phyloP scores from a whole-genome alignment of 2,113 vertebrate genomes.

The Kryptolebias marmoratus region DNA sequence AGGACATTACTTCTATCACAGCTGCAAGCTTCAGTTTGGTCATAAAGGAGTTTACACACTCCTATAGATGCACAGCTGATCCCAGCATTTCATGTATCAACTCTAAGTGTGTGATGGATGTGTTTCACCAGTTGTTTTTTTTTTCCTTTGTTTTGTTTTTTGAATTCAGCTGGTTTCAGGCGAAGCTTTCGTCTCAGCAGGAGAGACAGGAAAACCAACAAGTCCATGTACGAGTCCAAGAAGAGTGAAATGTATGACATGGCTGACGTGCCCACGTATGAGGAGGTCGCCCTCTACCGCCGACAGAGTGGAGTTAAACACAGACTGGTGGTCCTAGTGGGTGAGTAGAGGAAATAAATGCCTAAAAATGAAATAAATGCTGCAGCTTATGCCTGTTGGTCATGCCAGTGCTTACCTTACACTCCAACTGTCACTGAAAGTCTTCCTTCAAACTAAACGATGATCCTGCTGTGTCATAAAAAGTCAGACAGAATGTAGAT shows the following conservation, averaged over 20 bases:
- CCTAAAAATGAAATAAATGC: too few relatives aligned
- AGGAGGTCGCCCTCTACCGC: constrained; percentile 89
- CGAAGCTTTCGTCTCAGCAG: constrained; percentile 97
- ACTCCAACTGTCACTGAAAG: too few relatives aligned
- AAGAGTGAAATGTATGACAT: constrained; percentile 95
- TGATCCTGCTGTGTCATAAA: too few relatives aligned
- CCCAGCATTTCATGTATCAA: not conserved
- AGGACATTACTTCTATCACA: constrained; percentile 42
- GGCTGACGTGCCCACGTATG: constrained; percentile 93
- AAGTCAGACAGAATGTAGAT: too few relatives aligned
- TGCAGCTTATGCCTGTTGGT: not conserved
- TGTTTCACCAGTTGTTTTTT: constrained; percentile 25
- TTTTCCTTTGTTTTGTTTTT: constrained; percentile 8
- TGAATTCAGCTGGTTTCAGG: constrained; percentile 88
- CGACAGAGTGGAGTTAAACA: constrained; percentile 86
- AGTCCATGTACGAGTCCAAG: constrained; percentile 98
- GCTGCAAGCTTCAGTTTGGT: constrained; percentile 35
- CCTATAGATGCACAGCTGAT: constrained; percentile 3
- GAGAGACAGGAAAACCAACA: constrained; percentile 96
- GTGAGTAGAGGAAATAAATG: constrained; percentile 79
- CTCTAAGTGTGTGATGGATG: constrained; percentile 5
- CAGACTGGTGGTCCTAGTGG: constrained; percentile 91
- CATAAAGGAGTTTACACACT: constrained; percentile 1
- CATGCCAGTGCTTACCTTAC: constrained; percentile 35
- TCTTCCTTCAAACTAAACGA: too few relatives aligned